phyloP scores from a whole-genome alignment of 1,140 invertebrate genomes.

The Nasonia longicornis region DNA sequence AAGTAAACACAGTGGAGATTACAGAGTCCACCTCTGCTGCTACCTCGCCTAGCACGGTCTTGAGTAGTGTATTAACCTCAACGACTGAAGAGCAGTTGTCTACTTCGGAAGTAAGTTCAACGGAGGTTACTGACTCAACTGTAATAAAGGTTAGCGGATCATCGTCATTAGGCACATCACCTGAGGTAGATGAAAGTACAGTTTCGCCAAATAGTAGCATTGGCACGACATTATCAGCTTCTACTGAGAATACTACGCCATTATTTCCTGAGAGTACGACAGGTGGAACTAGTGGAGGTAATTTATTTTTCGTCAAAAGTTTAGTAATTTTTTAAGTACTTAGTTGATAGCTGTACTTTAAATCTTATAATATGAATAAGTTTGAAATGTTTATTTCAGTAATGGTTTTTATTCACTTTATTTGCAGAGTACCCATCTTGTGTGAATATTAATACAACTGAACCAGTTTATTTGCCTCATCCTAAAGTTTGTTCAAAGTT shows the following conservation, averaged over 20 bases:
- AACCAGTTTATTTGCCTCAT: conserved; percentile 5
- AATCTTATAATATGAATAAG: too few species aligned
- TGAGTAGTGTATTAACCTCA: too few species aligned
- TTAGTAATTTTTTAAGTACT: too few species aligned
- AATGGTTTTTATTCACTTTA: neutral
- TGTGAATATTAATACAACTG: neutral
- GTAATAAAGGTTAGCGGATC: neutral
- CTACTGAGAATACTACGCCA: neutral
- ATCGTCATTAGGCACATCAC: neutral
- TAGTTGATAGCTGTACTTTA: too few species aligned
- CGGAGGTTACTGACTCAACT: too few species aligned
- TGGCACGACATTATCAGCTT: neutral
- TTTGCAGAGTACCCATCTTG: neutral
- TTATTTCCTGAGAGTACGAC: too few species aligned
- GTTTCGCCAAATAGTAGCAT: neutral
- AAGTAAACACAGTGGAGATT: neutral
- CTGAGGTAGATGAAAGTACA: neutral
- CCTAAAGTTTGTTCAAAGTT: conserved; percentile 21
- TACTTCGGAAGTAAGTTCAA: neutral
- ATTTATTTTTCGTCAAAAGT: too few species aligned
- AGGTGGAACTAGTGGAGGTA: too few species aligned
- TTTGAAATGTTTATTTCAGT: too few species aligned
- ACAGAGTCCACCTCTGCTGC: too few species aligned
- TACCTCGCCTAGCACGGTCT: too few species aligned
- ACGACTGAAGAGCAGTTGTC: too few species aligned